These are phyloP conservation scores for Chrysodeixis includens DNA, from an alignment of 2,888 invertebrate genomes.

Conservation along the genomic window DNA sequence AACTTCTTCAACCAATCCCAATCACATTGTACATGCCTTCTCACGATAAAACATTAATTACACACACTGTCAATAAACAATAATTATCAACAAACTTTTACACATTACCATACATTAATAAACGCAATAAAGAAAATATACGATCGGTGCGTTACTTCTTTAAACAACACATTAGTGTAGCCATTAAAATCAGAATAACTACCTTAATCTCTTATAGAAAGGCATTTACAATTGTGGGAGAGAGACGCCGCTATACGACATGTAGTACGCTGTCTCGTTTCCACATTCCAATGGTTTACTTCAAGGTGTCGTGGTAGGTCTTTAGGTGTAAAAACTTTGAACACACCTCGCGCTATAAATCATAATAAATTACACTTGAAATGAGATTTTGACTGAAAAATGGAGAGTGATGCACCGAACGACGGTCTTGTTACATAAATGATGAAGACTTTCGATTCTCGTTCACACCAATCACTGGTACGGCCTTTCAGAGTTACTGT, in stretches of 20 bases:
- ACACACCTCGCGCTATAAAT: constrained; percentile 15
- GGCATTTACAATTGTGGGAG: too few species aligned
- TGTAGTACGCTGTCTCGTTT: too few species aligned
- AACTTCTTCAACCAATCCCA: not conserved
- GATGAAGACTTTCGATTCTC: constrained; percentile 64
- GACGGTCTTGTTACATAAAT: constrained; percentile 62
- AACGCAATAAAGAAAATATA: not conserved
- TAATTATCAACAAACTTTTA: not conserved
- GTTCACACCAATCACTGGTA: constrained; percentile 45
- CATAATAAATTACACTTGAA: constrained; percentile 18
- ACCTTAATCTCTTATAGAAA: too few species aligned
- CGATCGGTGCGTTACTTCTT: not conserved
- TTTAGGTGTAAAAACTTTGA: constrained; percentile 6
- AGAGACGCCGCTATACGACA: too few species aligned
- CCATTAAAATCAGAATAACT: not conserved
- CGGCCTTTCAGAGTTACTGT: constrained; percentile 39
- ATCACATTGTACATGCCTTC: not conserved
- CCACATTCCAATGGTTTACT: too few species aligned
- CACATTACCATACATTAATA: not conserved
- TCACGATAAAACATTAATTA: not conserved
- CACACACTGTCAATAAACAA: not conserved
- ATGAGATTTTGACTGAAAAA: constrained; percentile 52
- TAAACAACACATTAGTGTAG: not conserved
- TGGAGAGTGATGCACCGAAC: constrained; percentile 58
- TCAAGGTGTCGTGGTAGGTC: not conserved